Percentiles rank a stretch among this genome's conserved stretches.
Conservation (phyloP, 2,888 invertebrate genomes). For the Epistrophe eligans region DNA sequence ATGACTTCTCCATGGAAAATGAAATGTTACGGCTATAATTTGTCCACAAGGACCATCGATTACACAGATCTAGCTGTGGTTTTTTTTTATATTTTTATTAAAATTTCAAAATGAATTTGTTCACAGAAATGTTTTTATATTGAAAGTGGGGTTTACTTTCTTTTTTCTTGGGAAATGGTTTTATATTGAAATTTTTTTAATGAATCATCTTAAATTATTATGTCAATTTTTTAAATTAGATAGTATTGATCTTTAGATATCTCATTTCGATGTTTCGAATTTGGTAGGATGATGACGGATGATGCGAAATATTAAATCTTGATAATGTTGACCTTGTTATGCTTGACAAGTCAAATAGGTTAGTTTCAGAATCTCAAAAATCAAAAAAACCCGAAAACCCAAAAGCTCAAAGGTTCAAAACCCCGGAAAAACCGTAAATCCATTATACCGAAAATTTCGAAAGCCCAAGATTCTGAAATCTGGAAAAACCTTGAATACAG, state of each 20-base stretch:
- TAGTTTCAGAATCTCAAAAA: too few species aligned
- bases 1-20: constrained; percentile 20
- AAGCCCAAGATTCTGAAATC: too few species aligned
- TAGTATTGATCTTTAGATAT: background rate
- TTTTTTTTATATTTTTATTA: constrained; percentile 5
- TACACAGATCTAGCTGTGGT: background rate
- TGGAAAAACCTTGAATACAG: too few species aligned
- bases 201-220: constrained; percentile 1
- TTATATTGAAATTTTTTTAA: background rate
- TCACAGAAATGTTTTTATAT: background rate
- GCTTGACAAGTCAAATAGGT: too few species aligned
- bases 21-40: constrained; percentile 14
- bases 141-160: background rate
- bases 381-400: too few species aligned
- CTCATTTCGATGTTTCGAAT: too few species aligned
- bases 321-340: too few species aligned
- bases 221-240: constrained; percentile 1
- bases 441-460: too few species aligned
- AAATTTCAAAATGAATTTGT: constrained; percentile 2
- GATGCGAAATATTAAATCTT: too few species aligned
- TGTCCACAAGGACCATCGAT: constrained; percentile 20
- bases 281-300: too few species aligned
- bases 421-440: too few species aligned
- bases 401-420: too few species aligned
- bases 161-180: background rate